Conservation (phyloP, 1,140 invertebrate genomes). For the Lanistes nyassanus region DNA sequence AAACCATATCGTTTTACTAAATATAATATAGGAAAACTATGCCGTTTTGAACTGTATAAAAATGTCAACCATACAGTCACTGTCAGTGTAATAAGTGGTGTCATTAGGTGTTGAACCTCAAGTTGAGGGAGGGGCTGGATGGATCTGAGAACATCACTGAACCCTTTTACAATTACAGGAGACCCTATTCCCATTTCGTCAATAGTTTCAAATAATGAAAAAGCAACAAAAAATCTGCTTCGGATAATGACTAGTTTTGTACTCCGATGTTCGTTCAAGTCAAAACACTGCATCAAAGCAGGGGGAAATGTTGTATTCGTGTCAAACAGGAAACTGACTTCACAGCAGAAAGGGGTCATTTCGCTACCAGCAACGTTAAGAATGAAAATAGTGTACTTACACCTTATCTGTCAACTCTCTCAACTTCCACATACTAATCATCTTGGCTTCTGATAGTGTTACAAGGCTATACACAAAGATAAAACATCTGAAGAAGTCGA, state of each 20-base stretch:
- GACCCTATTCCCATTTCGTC: no score
- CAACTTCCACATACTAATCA: constrained; percentile 81
- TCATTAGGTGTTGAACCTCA: no score
- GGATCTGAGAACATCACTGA: no score
- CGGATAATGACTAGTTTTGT: not conserved
- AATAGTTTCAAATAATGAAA: not conserved
- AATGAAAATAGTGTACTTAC: constrained; percentile 75
- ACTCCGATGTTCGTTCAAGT: not conserved
- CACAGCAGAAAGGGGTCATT: not conserved
- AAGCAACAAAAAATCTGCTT: not conserved
- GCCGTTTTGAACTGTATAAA: no score
- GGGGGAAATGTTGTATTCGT: constrained; percentile 14
- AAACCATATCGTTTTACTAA: no score
- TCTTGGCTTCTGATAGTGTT: constrained; percentile 2
- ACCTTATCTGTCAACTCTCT: constrained; percentile 94
- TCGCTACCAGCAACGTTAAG: not conserved
- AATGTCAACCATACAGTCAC: no score
- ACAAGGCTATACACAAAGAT: not conserved
- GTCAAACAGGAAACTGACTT: constrained; percentile 19
- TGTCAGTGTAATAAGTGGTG: no score
- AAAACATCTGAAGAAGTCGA: not conserved
- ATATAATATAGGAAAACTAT: no score
- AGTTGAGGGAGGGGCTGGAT: no score
- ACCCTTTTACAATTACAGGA: no score
- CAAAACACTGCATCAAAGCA: not conserved